Percentiles rank a stretch among this genome's conserved stretches.
These are phyloP conservation scores for Eupeodes latifasciatus DNA, from an alignment of 2,888 invertebrate species.

Conservation along the genomic window DNA sequence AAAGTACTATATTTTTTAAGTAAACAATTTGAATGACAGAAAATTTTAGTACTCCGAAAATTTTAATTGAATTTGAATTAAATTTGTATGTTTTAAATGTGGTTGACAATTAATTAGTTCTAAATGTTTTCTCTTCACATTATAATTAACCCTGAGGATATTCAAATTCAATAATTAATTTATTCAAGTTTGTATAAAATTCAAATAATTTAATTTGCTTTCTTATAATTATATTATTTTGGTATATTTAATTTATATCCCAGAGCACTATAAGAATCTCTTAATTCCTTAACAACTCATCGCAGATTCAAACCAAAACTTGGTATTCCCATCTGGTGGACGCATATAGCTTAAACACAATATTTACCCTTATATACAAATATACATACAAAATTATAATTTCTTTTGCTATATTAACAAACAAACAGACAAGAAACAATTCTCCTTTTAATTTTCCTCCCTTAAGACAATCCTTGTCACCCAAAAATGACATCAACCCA, in stretches of 20 bases:
- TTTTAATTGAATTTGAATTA: too few relatives aligned
- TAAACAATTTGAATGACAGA: too few relatives aligned
- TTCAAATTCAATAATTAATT: not conserved
- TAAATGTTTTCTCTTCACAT: not conserved
- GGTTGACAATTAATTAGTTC: not conserved
- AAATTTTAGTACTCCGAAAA: too few relatives aligned
- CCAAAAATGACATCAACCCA: slow-evolving; percentile 39
- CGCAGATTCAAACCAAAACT: slow-evolving; percentile 4
- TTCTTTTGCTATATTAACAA: not conserved
- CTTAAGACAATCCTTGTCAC: slow-evolving; percentile 36
- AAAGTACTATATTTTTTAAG: too few relatives aligned
- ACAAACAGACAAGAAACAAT: slow-evolving; percentile 1
- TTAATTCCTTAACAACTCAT: slow-evolving; percentile 7
- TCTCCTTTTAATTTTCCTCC: slow-evolving; percentile 10
- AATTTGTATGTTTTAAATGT: too few relatives aligned
- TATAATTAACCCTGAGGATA: too few relatives aligned
- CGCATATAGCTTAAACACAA: not conserved
- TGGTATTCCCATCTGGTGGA: not conserved
- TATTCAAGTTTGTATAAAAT: slow-evolving; percentile 4
- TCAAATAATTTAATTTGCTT: slow-evolving; percentile 17
- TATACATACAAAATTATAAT: not conserved
- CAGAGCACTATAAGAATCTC: not conserved
- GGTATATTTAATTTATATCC: slow-evolving; percentile 4
- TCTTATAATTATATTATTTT: slow-evolving; percentile 3
- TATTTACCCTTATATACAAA: not conserved